Evolutionary conservation across 2,797 vertebrate genomes (phyloP).

Genomic region (Erethizon dorsatum): DNA sequence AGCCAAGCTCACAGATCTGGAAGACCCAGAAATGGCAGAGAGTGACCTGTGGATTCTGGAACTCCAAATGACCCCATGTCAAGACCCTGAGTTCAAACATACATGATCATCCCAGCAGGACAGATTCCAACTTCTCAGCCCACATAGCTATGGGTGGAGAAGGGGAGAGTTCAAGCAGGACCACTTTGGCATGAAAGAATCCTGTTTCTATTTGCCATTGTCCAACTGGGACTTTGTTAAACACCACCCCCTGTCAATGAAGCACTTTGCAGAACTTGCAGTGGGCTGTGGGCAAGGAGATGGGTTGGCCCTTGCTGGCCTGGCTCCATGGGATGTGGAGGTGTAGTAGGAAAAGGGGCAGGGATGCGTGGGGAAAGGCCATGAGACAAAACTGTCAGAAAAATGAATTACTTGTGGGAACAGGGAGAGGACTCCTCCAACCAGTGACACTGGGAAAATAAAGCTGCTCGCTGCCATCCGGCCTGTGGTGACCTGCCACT

Average conservation of each 20-base stretch:
- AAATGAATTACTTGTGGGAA: neutral
- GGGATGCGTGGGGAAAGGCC: neutral
- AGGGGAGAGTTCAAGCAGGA: neutral
- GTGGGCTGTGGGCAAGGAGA: neutral
- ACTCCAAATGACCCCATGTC: neutral
- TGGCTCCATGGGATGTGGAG: accelerated
- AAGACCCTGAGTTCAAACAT: neutral
- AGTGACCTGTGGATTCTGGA: neutral
- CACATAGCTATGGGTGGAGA: accelerated
- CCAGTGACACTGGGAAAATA: neutral
- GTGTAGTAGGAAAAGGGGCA: neutral
- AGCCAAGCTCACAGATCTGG: neutral
- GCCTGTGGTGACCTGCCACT: accelerated
- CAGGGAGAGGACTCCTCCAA: too few relatives aligned
- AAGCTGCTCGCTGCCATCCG: accelerated
- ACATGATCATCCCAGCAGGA: neutral
- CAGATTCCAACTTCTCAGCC: neutral
- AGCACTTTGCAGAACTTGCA: neutral
- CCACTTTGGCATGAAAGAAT: accelerated
- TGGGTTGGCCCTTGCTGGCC: neutral
- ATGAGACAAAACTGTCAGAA: accelerated
- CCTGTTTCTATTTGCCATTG: neutral
- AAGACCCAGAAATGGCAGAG: neutral
- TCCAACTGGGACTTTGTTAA: neutral
- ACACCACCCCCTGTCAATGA: neutral